Conservation (phyloP, 2,797 vertebrate species). For the Diplodus puntazzo region DNA sequence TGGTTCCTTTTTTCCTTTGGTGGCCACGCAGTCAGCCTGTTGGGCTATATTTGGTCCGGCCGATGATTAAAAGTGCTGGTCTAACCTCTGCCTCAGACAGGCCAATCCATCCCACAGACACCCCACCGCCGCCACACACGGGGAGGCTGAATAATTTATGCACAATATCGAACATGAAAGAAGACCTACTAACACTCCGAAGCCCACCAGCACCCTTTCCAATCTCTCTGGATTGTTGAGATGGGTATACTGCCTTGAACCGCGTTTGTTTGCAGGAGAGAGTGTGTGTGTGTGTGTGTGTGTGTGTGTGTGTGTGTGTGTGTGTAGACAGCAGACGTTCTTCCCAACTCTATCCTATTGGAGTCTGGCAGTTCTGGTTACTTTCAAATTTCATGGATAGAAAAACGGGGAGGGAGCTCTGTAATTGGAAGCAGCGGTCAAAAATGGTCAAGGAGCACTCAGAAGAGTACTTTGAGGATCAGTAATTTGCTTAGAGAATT, state of each 20-base stretch:
- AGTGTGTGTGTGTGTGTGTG: slow-evolving; percentile 3
- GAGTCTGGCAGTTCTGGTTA: slow-evolving; percentile 56
- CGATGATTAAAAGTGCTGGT: slow-evolving; percentile 88
- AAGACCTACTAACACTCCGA: slow-evolving; percentile 82
- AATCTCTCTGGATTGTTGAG: slow-evolving; percentile 68
- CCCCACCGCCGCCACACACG: slow-evolving; percentile 78
- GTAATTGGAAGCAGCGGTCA: slow-evolving; percentile 80
- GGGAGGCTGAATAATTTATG: slow-evolving; percentile 89
- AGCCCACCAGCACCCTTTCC: slow-evolving; percentile 71
- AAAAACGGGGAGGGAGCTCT: slow-evolving; percentile 63
- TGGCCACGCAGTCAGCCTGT: slow-evolving; percentile 64
- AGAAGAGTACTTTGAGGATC: slow-evolving; percentile 75
- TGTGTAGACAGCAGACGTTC: slow-evolving; percentile 36
- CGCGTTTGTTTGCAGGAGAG: slow-evolving; percentile 55
- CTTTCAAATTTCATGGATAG: slow-evolving; percentile 69
- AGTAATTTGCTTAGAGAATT: slow-evolving; percentile 79
- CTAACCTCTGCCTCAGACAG: slow-evolving; percentile 87
- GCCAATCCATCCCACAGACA: slow-evolving; percentile 88
- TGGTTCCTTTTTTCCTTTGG: slow-evolving; percentile 42
- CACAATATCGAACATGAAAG: slow-evolving; percentile 90
- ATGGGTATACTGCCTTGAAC: slow-evolving; percentile 58
- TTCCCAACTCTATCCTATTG: slow-evolving; percentile 45
- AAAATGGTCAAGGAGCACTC: slow-evolving; percentile 78
- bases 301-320: slow-evolving; percentile 21
- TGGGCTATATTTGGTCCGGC: slow-evolving; percentile 86